Base-by-base conservation (phyloP, 2,797 vertebrate species). In the Rhinophrynus dorsalis region DNA sequence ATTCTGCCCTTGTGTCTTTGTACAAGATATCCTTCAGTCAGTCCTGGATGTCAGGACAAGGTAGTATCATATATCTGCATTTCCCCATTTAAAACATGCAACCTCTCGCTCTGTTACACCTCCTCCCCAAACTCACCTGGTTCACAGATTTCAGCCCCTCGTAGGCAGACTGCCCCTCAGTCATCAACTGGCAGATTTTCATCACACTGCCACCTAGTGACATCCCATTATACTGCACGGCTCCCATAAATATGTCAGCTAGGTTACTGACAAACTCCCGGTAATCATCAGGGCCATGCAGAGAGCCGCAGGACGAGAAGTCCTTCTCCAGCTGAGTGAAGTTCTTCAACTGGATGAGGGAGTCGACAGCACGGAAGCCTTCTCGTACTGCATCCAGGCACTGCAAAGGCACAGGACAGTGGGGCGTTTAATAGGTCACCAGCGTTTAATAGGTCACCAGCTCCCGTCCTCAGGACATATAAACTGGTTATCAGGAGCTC, bases 151-250 rank as follows among this genome's bases (percentile, higher is more conserved):
- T 57, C 1, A 89, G 82, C 1, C 80, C 78, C 6, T 21, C 20
- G 54, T 86, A 88, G 0, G 80, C 23, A 0, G 73, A 50, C 6
- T 40, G 33, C 29, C 2, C 13, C 0, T 0, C 0, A 55, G 8
- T 77, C 79, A 95, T 88, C 5, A 90, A 54, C 1, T 45, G n/a
- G 35, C 94, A 96, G 9, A 94, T 62, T 11, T 74, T 71, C 0
- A 38, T 74, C 35, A 96, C 90, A 1, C 81, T 81, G 76, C 76
- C 70, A 32, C 81, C 33, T 2, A 58, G 69, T 0, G 66, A 76
- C 62, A 89, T 90, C 42, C 85, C 77, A 12, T 95, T 89, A 75
- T 94, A 94, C 78, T 95, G 92, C 70, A 92, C 93, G 0, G 84
- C 69, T 8, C 87, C 88, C 79, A 91, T 92, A 50, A 95, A 51